These are phyloP conservation scores for Rutpela maculata DNA, from an alignment of 2,888 invertebrate species.

Conservation along the genomic window DNA sequence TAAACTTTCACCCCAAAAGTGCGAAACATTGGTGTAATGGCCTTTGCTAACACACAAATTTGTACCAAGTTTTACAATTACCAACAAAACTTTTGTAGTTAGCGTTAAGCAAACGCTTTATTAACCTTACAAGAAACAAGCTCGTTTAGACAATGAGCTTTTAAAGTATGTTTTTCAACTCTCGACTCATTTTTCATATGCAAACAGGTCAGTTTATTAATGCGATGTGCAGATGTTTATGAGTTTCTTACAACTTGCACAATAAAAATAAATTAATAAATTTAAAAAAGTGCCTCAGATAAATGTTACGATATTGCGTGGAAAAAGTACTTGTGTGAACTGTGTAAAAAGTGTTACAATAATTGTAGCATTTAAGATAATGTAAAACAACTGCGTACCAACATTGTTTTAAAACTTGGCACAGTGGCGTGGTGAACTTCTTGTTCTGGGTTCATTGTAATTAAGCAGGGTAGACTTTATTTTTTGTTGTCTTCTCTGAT, in stretches of 20 bases:
- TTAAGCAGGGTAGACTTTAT: no score
- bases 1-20: slow-evolving; percentile 69
- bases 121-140: slow-evolving; percentile 64
- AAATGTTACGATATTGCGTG: neutral
- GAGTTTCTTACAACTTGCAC: neutral
- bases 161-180: slow-evolving; percentile 55
- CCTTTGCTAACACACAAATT: slow-evolving; percentile 69
- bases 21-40: slow-evolving; percentile 70
- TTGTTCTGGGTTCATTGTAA: no score
- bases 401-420: no score
- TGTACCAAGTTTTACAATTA: slow-evolving; percentile 72
- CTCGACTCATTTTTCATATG: slow-evolving; percentile 50
- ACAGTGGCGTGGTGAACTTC: no score
- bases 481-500: no score
- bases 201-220: slow-evolving; percentile 43
- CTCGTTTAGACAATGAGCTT: slow-evolving; percentile 61
- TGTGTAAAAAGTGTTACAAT: neutral
- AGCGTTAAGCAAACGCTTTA: slow-evolving; percentile 67
- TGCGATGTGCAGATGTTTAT: slow-evolving; percentile 5
- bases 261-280: neutral
- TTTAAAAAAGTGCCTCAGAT: neutral
- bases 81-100: slow-evolving; percentile 70
- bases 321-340: neutral
- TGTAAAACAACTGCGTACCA: no score
- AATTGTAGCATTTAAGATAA: no score